Conservation (phyloP, 2,113 vertebrate genomes). For the Silurus meridionalis region DNA sequence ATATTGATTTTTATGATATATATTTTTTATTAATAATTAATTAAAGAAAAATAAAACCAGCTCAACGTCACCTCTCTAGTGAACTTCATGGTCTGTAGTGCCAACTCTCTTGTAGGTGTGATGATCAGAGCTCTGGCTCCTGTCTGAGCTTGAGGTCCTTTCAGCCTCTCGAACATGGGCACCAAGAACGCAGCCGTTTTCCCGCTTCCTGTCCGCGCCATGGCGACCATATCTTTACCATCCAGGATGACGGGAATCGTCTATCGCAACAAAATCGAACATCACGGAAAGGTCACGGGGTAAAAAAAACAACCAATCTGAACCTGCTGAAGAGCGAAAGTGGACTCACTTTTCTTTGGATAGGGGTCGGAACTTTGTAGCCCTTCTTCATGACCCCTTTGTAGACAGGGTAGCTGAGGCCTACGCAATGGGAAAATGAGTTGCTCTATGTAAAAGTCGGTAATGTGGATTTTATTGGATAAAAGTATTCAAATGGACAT, state of each 20-base stretch:
- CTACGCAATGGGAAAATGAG: conserved; percentile 62
- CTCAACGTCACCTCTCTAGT: conserved; percentile 83
- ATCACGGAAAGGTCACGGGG: background rate
- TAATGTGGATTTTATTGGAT: background rate
- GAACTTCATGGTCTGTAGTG: conserved; percentile 96
- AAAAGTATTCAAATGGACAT: background rate
- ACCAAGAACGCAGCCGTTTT: conserved; percentile 96
- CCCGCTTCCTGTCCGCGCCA: conserved; percentile 93
- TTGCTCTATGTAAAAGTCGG: background rate
- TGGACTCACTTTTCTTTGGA: conserved; percentile 87
- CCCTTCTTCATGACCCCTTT: conserved; percentile 96
- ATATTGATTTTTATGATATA: too few relatives aligned
- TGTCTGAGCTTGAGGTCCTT: conserved; percentile 80
- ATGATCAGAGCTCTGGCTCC: conserved; percentile 89
- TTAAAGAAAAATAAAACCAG: background rate
- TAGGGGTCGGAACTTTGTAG: conserved; percentile 96
- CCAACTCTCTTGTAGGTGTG: conserved; percentile 91
- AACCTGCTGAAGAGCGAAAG: background rate
- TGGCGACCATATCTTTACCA: conserved; percentile 91
- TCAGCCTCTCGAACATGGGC: conserved; percentile 93
- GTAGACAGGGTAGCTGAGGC: conserved; percentile 89
- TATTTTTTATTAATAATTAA: background rate
- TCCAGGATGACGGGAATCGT: conserved; percentile 88
- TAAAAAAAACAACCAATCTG: too few relatives aligned
- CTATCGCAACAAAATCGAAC: conserved; percentile 62